Conservation (phyloP, 2,113 vertebrate species). For the Carettochelys insculpta region DNA sequence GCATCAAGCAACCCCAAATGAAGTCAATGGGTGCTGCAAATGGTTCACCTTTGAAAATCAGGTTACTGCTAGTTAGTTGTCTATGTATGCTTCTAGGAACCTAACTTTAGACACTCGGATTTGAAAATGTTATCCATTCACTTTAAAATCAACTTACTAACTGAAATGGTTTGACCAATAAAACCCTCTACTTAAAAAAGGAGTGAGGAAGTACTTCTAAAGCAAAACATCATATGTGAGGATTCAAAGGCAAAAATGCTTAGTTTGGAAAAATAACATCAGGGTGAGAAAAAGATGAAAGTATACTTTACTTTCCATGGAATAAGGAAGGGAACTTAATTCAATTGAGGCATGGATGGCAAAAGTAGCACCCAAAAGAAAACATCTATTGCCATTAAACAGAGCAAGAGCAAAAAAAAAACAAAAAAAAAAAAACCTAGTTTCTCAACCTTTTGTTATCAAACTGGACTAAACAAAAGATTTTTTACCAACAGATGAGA, state of each 20-base stretch:
- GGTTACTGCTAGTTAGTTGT: background rate
- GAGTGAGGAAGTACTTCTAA: background rate
- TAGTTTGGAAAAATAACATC: background rate
- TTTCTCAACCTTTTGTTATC: background rate
- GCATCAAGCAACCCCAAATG: background rate
- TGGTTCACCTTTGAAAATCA: background rate
- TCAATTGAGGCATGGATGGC: background rate
- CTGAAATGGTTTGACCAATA: background rate
- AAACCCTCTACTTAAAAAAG: background rate
- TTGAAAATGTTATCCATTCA: background rate
- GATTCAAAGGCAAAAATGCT: background rate
- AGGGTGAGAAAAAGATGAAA: background rate
- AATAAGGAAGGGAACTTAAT: background rate
- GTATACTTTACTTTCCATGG: background rate
- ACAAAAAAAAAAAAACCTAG: background rate
- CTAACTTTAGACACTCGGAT: background rate
- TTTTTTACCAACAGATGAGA: background rate
- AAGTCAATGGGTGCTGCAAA: background rate
- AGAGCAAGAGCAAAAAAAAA: no score
- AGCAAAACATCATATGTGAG: background rate
- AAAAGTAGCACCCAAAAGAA: background rate
- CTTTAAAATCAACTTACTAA: background rate
- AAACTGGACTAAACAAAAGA: background rate
- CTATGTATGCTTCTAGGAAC: background rate
- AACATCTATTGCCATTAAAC: background rate